Evolutionary conservation across 2,797 vertebrate species (phyloP).

Genomic region (Rhinella marina): DNA sequence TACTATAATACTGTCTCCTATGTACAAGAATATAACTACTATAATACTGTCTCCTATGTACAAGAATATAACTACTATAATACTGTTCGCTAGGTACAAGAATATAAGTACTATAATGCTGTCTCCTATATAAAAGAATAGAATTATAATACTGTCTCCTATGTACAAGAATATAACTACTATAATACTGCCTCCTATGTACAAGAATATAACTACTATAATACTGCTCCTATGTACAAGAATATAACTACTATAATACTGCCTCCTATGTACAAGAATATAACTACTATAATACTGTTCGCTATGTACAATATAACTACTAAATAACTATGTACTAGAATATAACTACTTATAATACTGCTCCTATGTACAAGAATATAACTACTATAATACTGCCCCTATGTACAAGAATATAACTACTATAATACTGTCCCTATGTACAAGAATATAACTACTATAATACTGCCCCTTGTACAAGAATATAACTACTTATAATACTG

Average conservation of each 20-base stretch:
- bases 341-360: slow-evolving; percentile 2
- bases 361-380: neutral
- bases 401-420: too few species aligned
- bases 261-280: neutral
- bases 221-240: neutral
- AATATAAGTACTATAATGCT: neutral
- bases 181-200: neutral
- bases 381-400: slow-evolving; percentile 10
- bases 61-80: neutral
- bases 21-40: neutral
- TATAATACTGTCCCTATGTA: too few species aligned
- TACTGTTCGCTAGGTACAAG: neutral
- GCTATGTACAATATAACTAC: too few species aligned
- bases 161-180: neutral
- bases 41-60: neutral
- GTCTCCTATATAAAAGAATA: neutral
- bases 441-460: too few species aligned
- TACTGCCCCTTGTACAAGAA: neutral
- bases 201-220: neutral
- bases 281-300: neutral
- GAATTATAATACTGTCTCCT: neutral
- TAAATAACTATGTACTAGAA: too few species aligned
- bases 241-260: neutral
- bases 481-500: slow-evolving; percentile 14
- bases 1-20: neutral